A percentile compares a stretch with the other conserved stretches of the same genome.
phyloP scores from a whole-genome alignment of 2,888 invertebrate species.

The Penaeus monodon region DNA sequence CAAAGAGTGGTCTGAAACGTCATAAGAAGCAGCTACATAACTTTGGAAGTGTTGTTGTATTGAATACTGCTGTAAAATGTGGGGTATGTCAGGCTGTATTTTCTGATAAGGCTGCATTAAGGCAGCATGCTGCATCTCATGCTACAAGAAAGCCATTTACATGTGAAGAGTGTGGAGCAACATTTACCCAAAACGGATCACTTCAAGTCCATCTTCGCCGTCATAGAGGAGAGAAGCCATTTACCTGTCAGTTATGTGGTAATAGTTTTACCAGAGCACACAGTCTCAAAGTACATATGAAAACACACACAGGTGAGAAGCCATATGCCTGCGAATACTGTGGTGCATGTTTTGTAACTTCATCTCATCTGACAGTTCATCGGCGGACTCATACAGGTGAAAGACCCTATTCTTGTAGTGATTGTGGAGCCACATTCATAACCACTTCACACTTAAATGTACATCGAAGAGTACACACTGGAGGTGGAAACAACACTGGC shows the following conservation, averaged over 20 bases:
- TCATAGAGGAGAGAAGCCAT: conserved; percentile 64
- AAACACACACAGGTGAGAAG: conserved; percentile 65
- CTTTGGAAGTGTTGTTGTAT: conserved; percentile 49
- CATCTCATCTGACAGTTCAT: conserved; percentile 64
- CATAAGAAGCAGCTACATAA: conserved; percentile 62
- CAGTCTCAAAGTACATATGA: conserved; percentile 64
- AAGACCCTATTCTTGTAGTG: conserved; percentile 62
- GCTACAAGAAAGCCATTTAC: conserved; percentile 58
- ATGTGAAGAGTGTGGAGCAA: conserved; percentile 64
- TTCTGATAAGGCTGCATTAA: conserved; percentile 48
- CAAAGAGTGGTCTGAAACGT: conserved; percentile 57
- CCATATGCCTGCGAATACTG: conserved; percentile 64
- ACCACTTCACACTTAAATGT: conserved; percentile 64
- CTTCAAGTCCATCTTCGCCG: conserved; percentile 63
- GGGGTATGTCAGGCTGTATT: conserved; percentile 58
- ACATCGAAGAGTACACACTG: conserved; percentile 60
- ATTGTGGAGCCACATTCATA: conserved; percentile 64
- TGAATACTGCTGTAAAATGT: conserved; percentile 56
- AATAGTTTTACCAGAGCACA: conserved; percentile 63
- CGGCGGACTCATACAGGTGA: conserved; percentile 64
- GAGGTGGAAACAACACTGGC: conserved; percentile 32
- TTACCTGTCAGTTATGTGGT: conserved; percentile 61
- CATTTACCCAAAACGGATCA: conserved; percentile 64
- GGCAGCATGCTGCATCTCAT: conserved; percentile 62
- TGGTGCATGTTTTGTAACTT: conserved; percentile 64